Conservation (phyloP, 23 tunicate species). For the Ascidia mentula region DNA sequence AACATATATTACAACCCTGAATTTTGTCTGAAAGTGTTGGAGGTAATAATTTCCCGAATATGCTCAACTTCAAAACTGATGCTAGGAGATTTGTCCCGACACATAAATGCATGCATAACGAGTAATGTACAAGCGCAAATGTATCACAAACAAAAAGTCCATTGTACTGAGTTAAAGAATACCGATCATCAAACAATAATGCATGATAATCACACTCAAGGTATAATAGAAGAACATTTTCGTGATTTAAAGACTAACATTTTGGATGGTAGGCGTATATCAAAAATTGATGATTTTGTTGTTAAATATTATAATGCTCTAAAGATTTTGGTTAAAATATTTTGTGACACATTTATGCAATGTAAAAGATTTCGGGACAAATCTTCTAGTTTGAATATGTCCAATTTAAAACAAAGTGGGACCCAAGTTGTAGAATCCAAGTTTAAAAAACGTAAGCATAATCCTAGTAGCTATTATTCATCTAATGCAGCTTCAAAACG, state of each 20-base stretch:
- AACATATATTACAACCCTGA: background rate
- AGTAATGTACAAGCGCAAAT: background rate
- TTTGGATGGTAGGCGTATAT: background rate
- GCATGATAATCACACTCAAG: conserved; percentile 18
- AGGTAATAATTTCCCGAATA: background rate
- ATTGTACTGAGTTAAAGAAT: background rate
- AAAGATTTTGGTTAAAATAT: too few relatives aligned
- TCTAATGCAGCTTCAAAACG: background rate
- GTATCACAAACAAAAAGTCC: background rate
- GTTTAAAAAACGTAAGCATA: conserved; percentile 8
- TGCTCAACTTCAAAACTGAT: conserved; percentile 28
- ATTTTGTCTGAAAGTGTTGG: background rate
- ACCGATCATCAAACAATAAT: background rate
- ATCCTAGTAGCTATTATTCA: background rate
- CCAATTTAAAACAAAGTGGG: too few relatives aligned
- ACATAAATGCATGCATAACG: background rate
- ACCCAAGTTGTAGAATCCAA: background rate
- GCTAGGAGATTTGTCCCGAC: conserved; percentile 51
- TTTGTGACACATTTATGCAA: too few relatives aligned
- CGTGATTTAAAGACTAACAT: background rate
- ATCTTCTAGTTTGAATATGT: too few relatives aligned
- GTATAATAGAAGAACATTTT: conserved; percentile 42
- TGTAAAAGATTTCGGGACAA: too few relatives aligned
- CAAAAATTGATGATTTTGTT: too few relatives aligned
- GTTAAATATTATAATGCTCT: too few relatives aligned